These are phyloP conservation scores for Tiliacea citrago DNA, from an alignment of 2,888 invertebrate genomes.

Conservation along the genomic window DNA sequence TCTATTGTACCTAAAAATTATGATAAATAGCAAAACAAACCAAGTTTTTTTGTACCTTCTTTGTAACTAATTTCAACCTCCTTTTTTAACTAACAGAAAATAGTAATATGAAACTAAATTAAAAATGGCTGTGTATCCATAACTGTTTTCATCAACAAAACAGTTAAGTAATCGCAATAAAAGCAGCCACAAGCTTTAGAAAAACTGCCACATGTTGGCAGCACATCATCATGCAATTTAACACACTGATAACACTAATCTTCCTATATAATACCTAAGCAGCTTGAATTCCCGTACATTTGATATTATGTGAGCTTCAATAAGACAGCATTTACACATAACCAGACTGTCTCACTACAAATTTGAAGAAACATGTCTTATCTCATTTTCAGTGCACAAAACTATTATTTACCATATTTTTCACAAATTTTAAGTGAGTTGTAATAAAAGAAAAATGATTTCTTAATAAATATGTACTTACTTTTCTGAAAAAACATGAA, in stretches of 20 bases:
- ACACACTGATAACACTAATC: constrained; percentile 58
- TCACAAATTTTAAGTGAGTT: not conserved
- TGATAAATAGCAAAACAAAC: not conserved
- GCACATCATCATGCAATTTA: constrained; percentile 60
- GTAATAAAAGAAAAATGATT: constrained; percentile 2
- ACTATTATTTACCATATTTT: constrained; percentile 13
- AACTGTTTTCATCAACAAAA: constrained; percentile 1
- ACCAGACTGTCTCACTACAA: constrained; percentile 1
- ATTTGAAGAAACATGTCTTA: constrained; percentile 18
- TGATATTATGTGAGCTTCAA: constrained; percentile 30
- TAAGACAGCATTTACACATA: constrained; percentile 22
- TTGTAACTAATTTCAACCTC: not conserved
- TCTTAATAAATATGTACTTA: not conserved
- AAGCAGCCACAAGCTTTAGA: constrained; percentile 34
- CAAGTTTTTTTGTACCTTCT: not conserved
- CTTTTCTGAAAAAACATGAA: constrained; percentile 3
- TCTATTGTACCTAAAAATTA: constrained; percentile 1
- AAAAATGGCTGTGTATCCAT: not conserved
- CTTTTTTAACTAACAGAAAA: constrained; percentile 4
- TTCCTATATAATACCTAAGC: constrained; percentile 28
- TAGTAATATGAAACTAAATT: constrained; percentile 15
- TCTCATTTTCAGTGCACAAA: constrained; percentile 1
- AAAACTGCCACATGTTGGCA: constrained; percentile 29
- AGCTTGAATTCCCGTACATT: constrained; percentile 19
- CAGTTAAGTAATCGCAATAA: constrained; percentile 22